Evolutionary conservation across 30 jellyfish, hydroid and myxozoan species (phyloP).

Genomic region (Haliclystus octoradiatus): DNA sequence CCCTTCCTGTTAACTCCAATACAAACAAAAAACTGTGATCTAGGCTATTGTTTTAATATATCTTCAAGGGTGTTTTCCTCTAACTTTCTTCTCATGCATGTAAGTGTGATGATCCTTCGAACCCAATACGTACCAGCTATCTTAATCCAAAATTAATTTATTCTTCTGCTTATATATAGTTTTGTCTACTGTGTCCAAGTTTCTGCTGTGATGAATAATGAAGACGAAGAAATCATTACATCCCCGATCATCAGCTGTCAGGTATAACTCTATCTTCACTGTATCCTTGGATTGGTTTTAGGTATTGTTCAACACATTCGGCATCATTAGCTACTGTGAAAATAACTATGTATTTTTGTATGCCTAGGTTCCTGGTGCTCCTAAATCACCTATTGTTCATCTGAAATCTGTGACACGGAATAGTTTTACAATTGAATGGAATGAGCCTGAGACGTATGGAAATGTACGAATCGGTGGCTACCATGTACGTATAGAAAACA

Average conservation of each 20-base stretch:
- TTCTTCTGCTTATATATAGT: too few relatives aligned
- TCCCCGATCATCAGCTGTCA: conserved; percentile 43
- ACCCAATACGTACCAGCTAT: too few relatives aligned
- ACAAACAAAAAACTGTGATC: too few relatives aligned
- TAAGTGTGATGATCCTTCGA: too few relatives aligned
- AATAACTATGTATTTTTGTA: not conserved
- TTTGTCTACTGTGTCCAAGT: conserved; percentile 24
- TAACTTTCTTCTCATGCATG: too few relatives aligned
- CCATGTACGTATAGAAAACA: conserved; percentile 44
- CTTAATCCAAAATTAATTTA: too few relatives aligned
- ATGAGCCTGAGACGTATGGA: conserved; percentile 61
- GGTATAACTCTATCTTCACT: conserved; percentile 15
- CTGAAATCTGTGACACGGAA: conserved; percentile 17
- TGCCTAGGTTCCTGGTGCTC: conserved; percentile 48
- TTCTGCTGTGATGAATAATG: conserved; percentile 30
- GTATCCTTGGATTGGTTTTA: not conserved
- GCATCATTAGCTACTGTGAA: too few relatives aligned
- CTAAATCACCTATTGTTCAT: conserved; percentile 40
- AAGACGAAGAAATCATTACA: conserved; percentile 17
- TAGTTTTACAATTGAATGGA: conserved; percentile 52
- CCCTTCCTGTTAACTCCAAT: too few relatives aligned
- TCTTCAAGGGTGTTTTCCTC: too few relatives aligned
- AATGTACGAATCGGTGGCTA: conserved; percentile 52
- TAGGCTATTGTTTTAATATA: too few relatives aligned
- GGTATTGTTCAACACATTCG: too few relatives aligned